Conservation (phyloP, 2,797 vertebrate species). For the Pristis pectinata region DNA sequence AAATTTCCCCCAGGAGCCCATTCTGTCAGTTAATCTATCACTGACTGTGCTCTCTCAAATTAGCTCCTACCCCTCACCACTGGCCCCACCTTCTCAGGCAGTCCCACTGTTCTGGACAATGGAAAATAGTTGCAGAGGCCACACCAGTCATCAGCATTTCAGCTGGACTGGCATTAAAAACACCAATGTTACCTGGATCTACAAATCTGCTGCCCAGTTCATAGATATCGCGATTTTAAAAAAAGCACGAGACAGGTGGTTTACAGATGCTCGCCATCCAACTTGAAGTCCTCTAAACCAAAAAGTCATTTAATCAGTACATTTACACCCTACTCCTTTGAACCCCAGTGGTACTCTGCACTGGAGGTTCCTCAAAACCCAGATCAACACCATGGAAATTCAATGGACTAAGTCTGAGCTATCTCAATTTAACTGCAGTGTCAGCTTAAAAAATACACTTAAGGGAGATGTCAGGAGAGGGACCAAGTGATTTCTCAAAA, state of each 20-base stretch:
- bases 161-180: not conserved
- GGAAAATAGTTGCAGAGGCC: not conserved
- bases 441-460: no score
- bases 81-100: no score
- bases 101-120: no score
- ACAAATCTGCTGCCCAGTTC: not conserved
- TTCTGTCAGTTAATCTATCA: no score
- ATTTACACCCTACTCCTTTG: not conserved
- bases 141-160: not conserved
- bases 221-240: not conserved
- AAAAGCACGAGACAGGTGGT: not conserved
- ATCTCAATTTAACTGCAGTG: no score
- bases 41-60: not conserved
- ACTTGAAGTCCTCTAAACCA: not conserved
- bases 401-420: no score
- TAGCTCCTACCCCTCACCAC: not conserved
- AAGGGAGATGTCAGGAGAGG: no score
- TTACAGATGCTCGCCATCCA: not conserved
- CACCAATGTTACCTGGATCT: not conserved
- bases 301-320: not conserved
- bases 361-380: no score
- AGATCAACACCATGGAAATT: no score
- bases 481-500: no score
- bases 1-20: no score
- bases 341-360: no score